Evolutionary conservation across 2,113 vertebrate genomes (phyloP).

Genomic region (Nerophis lumbriciformis): DNA sequence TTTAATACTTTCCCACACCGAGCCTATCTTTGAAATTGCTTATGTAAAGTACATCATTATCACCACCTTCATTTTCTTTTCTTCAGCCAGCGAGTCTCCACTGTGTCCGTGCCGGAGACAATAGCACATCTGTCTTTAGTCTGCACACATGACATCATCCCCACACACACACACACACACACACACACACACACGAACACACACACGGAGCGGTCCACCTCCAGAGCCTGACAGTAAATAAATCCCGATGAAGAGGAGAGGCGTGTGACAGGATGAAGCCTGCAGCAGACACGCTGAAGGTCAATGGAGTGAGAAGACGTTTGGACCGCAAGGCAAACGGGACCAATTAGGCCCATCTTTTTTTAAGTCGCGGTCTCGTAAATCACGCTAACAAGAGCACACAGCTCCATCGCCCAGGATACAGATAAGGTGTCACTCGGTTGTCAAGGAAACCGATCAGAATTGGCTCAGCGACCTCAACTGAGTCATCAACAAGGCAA

Average conservation of each 20-base stretch:
- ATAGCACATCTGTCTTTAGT: too few species aligned
- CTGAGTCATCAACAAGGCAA: background rate
- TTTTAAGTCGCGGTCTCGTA: constrained; percentile 25
- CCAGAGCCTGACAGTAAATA: too few species aligned
- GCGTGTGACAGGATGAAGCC: background rate
- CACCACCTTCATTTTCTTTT: too few species aligned
- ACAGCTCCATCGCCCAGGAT: constrained; percentile 40
- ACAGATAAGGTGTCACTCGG: constrained; percentile 46
- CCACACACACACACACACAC: background rate
- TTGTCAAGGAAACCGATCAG: constrained; percentile 60
- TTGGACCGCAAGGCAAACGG: background rate
- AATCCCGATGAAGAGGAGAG: too few species aligned
- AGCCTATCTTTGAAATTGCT: too few species aligned
- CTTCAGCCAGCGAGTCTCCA: too few species aligned
- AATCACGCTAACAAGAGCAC: constrained; percentile 40
- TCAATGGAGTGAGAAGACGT: background rate
- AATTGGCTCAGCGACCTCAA: constrained; percentile 20
- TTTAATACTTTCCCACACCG: too few species aligned
- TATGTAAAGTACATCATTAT: too few species aligned
- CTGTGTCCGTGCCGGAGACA: too few species aligned
- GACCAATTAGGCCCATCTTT: background rate
- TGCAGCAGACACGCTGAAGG: background rate
- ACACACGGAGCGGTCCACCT: too few species aligned
- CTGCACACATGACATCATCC: background rate
- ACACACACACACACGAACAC: too few species aligned